Evolutionary conservation across 2,888 invertebrate species (phyloP).

Genomic region (Sussaba pulchella): DNA sequence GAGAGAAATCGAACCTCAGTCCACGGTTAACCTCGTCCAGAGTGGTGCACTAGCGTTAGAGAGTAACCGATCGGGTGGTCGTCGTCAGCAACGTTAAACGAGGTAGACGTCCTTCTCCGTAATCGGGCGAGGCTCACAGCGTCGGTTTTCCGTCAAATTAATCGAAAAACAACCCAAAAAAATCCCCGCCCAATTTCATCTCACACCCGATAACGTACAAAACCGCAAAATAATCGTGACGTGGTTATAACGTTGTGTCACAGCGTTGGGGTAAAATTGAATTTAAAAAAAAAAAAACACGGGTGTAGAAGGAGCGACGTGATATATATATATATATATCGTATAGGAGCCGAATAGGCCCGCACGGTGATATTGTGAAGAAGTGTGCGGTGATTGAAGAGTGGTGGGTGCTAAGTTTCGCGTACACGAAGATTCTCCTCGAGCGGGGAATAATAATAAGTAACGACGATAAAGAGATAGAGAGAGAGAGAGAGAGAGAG

Average conservation of each 20-base stretch:
- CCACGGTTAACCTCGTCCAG: neutral
- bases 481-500: conserved; percentile 21
- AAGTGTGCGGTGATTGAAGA: no score
- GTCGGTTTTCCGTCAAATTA: no score
- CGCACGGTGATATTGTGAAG: conserved; percentile 26
- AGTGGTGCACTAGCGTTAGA: conserved; percentile 9
- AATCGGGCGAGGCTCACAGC: no score
- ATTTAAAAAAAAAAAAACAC: neutral
- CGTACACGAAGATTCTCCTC: no score
- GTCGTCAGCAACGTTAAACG: conserved; percentile 45
- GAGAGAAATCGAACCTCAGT: neutral
- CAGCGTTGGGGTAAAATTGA: neutral
- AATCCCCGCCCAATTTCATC: no score
- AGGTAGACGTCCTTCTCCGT: conserved; percentile 17
- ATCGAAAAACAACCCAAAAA: no score
- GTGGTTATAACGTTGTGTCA: no score
- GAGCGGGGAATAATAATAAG: neutral
- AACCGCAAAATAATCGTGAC: no score
- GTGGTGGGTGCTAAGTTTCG: no score
- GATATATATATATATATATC: no score
- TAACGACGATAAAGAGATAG: conserved; percentile 11
- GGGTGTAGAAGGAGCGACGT: neutral
- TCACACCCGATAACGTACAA: no score
- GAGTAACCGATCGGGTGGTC: conserved; percentile 4
- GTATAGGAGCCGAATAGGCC: neutral